A percentile compares a stretch with the other conserved stretches of the same genome.
Conservation (phyloP, 2,797 vertebrate species). For the Eremophila alpestris region DNA sequence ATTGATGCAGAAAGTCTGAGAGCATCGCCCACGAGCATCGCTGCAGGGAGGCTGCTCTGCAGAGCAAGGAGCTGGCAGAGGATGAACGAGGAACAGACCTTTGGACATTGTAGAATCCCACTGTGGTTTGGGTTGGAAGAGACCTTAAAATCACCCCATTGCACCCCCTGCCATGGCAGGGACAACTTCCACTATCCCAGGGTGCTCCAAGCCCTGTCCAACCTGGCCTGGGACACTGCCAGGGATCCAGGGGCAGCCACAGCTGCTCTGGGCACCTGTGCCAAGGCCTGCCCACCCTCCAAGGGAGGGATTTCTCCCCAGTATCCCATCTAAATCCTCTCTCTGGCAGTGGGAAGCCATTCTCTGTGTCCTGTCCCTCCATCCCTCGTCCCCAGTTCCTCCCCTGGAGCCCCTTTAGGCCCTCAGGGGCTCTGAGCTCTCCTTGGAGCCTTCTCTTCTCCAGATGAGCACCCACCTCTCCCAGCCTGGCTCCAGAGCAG, state of each 20-base stretch:
- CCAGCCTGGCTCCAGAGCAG: background rate
- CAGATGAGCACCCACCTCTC: background rate
- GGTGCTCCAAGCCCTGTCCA: background rate
- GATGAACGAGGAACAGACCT: background rate
- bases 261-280: background rate
- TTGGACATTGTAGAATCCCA: background rate
- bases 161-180: background rate
- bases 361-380: background rate
- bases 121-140: background rate
- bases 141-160: background rate
- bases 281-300: accelerated
- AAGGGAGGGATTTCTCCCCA: background rate
- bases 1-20: background rate
- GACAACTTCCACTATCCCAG: accelerated
- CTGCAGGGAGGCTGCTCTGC: background rate
- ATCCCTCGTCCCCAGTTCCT: background rate
- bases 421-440: background rate
- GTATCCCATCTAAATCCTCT: accelerated
- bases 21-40: background rate
- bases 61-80: background rate
- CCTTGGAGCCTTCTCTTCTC: background rate
- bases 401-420: background rate
- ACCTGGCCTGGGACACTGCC: accelerated
- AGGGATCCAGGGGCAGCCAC: background rate
- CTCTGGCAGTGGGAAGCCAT: background rate